These are phyloP conservation scores for Mormoops blainvillei DNA, from an alignment of 2,113 vertebrate species.

Conservation along the genomic window DNA sequence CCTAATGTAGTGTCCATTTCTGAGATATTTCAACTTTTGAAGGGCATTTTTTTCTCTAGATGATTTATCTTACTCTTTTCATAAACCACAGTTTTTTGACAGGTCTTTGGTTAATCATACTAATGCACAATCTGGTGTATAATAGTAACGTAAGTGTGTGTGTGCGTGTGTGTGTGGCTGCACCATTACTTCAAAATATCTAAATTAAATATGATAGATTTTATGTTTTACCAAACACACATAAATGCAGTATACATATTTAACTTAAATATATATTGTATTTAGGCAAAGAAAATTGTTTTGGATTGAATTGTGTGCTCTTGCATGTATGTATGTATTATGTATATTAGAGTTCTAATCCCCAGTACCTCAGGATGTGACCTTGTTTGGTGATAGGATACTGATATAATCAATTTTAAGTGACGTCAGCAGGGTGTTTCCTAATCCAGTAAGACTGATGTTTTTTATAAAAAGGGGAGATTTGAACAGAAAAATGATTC, in stretches of 20 bases:
- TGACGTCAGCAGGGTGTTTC: neutral
- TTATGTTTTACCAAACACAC: neutral
- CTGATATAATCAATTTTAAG: neutral
- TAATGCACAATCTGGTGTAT: neutral
- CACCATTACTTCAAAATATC: neutral
- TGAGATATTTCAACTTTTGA: slow-evolving; percentile 13
- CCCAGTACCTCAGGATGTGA: neutral
- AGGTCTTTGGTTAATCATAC: neutral
- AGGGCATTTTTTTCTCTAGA: neutral
- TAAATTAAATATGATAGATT: neutral
- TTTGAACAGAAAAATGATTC: neutral
- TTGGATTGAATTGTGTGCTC: neutral
- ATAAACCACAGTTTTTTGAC: neutral
- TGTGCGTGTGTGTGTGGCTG: neutral
- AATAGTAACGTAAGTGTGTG: neutral
- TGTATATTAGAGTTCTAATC: neutral
- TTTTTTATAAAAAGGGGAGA: neutral
- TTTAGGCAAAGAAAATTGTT: neutral
- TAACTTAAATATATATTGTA: neutral
- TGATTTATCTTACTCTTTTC: neutral
- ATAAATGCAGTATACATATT: neutral
- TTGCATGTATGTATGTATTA: too few relatives aligned
- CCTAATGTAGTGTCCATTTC: slow-evolving; percentile 15
- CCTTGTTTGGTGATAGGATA: neutral
- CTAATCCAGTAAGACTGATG: neutral